Evolutionary conservation across 2,113 vertebrate genomes (phyloP), one percentile per base, ranked within the genome.

Genomic region (Ranitomeya imitator): DNA sequence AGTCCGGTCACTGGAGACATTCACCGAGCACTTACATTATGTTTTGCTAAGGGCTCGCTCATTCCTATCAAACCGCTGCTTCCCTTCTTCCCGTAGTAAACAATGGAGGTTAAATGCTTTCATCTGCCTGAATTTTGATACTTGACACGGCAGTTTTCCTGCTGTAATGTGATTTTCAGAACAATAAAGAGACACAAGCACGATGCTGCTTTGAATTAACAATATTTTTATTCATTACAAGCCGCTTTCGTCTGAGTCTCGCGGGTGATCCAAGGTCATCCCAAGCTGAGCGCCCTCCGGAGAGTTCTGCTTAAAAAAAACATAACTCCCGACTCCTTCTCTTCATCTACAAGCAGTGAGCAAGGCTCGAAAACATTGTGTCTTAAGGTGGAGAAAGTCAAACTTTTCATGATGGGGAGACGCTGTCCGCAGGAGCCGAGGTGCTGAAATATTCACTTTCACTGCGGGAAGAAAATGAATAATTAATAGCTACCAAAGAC

Each of bases 401-500:
- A 52, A 19, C 26, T 45, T 85, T 1, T 21, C 23, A n/a, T 26
- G 26, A 57, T 57, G 19, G 16, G 59, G 57, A 37, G 23, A 45
- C 57, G 26, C 13, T 13, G 10, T 60, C 6, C 71, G 9, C 7
- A 2, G n/a, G 59, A 82, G 59, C 16, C 21, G 77, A 79, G 55
- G 78, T 45, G 57, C 4, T 31, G 31, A 77, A 51, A 71, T 37
- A 76, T 51, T 63, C 18, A 77, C 31, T 77, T 85, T 85, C 10
- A 13, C 51, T 69, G n/a, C 67, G 31, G 19, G 26, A 85, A 45
- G 23, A 60, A 45, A 57, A 8, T 60, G 26, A 61, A 76, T 76
- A 85, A 86, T 86, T 86, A 37, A 86, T 60, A 14, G 7, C 55
- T 16, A 12, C 16, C 79, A 61, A 81, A 18, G 57, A 59, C 61